Evolutionary conservation across 2,888 invertebrate genomes (phyloP).

Genomic region (Pristionchus mayeri): DNA sequence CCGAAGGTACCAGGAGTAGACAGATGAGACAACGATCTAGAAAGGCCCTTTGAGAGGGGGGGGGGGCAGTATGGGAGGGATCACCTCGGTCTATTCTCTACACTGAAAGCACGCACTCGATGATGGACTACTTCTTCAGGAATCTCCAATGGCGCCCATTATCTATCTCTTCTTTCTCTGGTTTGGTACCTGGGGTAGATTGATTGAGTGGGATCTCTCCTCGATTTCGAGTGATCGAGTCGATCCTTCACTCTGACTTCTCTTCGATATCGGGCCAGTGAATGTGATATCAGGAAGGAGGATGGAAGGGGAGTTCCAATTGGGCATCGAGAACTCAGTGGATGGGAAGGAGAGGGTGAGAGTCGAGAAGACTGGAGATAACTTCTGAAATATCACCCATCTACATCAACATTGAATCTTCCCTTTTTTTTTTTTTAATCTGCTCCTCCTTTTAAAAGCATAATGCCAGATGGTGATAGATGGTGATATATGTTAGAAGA

Average conservation of each 20-base stretch:
- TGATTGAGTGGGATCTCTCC: constrained; percentile 9
- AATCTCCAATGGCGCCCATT: background rate
- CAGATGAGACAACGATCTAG: background rate
- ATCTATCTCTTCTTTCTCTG: background rate
- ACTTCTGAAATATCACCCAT: background rate
- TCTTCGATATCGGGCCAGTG: background rate
- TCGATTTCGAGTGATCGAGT: background rate
- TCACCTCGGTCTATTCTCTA: constrained; percentile 7
- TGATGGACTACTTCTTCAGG: background rate
- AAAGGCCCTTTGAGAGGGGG: background rate
- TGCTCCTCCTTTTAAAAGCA: background rate
- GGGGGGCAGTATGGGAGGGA: background rate
- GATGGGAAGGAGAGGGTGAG: constrained; percentile 16
- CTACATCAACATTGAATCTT: too few relatives aligned
- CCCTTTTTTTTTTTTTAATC: too few relatives aligned
- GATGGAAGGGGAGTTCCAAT: background rate
- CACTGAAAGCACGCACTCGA: constrained; percentile 3
- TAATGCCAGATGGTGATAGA: too few relatives aligned
- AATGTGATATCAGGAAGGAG: background rate
- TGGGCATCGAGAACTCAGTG: background rate
- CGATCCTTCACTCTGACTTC: background rate
- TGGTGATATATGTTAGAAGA: too few relatives aligned
- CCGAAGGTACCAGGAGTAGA: constrained; percentile 22
- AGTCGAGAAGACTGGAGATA: constrained; percentile 13
- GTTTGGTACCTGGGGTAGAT: background rate